These are phyloP conservation scores for Andrena praecox DNA, from an alignment of 2,888 invertebrate genomes.

Conservation along the genomic window DNA sequence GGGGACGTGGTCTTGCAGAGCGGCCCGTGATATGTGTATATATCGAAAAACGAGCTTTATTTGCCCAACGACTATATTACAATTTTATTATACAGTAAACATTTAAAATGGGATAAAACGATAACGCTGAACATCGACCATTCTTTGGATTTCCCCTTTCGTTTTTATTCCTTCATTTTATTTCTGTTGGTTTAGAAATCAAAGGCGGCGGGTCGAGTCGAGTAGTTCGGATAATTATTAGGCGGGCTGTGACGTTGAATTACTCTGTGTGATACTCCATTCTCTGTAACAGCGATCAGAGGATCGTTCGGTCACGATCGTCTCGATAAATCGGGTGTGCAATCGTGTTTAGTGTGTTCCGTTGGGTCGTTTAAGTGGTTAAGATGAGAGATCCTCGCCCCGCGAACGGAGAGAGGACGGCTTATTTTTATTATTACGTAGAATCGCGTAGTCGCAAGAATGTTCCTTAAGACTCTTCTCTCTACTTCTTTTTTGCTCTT, in stretches of 20 bases:
- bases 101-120: constrained; percentile 82
- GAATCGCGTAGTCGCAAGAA: constrained; percentile 21
- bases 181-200: constrained; percentile 69
- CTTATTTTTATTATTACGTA: constrained; percentile 15
- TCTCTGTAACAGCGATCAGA: constrained; percentile 39
- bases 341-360: constrained; percentile 20
- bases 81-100: constrained; percentile 82
- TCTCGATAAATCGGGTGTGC: constrained; percentile 38
- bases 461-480: constrained; percentile 29
- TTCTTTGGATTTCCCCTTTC: constrained; percentile 6
- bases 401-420: background rate
- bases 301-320: constrained; percentile 54
- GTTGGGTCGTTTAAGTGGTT: constrained; percentile 11
- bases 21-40: constrained; percentile 35
- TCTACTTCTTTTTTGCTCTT: constrained; percentile 1
- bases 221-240: constrained; percentile 48
- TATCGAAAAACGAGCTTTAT: constrained; percentile 82
- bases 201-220: constrained; percentile 63
- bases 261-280: constrained; percentile 34
- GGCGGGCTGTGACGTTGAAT: constrained; percentile 53
- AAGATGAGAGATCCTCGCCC: constrained; percentile 7
- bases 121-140: constrained; percentile 79
- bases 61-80: constrained; percentile 83
- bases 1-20: background rate
- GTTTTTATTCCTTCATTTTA: background rate